Percentiles rank a stretch among this genome's conserved stretches.
These are phyloP conservation scores for Sympetrum striolatum DNA, from an alignment of 2,888 invertebrate species.

Conservation along the genomic window DNA sequence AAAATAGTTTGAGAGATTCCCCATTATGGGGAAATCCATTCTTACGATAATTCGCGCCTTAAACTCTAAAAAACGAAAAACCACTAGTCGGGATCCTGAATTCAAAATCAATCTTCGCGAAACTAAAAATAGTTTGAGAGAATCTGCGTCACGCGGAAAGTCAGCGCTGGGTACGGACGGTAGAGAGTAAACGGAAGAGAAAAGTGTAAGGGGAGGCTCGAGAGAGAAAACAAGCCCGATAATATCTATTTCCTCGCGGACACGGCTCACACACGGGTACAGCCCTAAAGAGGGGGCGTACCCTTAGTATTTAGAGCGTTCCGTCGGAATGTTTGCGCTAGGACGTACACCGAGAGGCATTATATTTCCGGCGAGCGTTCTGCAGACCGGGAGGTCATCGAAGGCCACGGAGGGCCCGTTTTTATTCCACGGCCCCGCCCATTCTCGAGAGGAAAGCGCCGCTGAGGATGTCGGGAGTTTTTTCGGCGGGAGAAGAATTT, in stretches of 20 bases:
- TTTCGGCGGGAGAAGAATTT: neutral
- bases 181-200: neutral
- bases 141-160: too few species aligned
- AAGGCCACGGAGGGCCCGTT: neutral
- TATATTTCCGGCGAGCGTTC: neutral
- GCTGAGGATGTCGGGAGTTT: neutral
- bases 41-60: too few species aligned
- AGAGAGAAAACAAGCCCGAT: neutral
- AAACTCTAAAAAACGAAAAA: too few species aligned
- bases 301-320: neutral
- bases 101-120: too few species aligned
- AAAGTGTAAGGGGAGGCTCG: too few species aligned
- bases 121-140: too few species aligned
- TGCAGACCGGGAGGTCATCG: neutral
- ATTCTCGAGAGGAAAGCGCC: neutral
- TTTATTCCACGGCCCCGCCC: neutral
- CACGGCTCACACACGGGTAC: neutral
- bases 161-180: too few species aligned
- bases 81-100: too few species aligned
- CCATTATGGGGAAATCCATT: too few species aligned
- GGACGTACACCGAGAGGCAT: neutral
- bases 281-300: neutral
- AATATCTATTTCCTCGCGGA: neutral
- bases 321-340: neutral
- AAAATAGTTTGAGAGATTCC: too few species aligned